Conservation (phyloP, 2,797 vertebrate genomes). For the Acrocephalus scirpaceus region DNA sequence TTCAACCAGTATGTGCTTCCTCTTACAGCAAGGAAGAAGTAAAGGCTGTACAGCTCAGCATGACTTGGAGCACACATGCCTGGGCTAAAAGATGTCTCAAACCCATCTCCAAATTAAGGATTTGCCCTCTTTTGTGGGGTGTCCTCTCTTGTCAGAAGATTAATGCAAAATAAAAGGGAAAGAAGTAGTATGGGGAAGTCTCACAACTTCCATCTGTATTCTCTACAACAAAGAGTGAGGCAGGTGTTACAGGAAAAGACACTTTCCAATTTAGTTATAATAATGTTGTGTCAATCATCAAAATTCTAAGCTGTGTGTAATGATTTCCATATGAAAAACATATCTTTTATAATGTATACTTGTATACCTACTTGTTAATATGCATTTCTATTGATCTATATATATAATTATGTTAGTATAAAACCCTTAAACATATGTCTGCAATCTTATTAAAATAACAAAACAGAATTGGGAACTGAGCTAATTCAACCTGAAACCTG, state of each 20-base stretch:
- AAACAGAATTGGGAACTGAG: neutral
- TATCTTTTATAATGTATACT: slow-evolving; percentile 18
- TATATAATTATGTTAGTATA: slow-evolving; percentile 26
- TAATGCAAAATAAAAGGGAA: neutral
- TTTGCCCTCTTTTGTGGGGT: neutral
- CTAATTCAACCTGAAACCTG: slow-evolving; percentile 26
- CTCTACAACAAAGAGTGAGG: neutral
- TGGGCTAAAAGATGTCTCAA: neutral
- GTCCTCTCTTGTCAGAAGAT: neutral
- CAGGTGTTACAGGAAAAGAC: slow-evolving; percentile 28
- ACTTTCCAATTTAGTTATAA: slow-evolving; percentile 30
- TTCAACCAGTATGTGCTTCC: neutral
- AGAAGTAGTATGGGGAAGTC: neutral
- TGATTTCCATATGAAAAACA: slow-evolving; percentile 36
- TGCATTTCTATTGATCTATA: slow-evolving; percentile 38
- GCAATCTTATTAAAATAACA: slow-evolving; percentile 33
- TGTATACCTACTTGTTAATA: slow-evolving; percentile 39
- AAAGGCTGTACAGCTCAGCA: neutral
- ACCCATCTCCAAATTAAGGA: neutral
- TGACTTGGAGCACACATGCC: neutral
- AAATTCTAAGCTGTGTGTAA: slow-evolving; percentile 14
- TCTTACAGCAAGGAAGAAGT: neutral
- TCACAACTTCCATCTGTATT: neutral
- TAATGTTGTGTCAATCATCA: slow-evolving; percentile 49
- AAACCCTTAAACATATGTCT: slow-evolving; percentile 35